These are phyloP conservation scores for Petroica traversi DNA, from an alignment of 2,113 vertebrate species.

Conservation along the genomic window DNA sequence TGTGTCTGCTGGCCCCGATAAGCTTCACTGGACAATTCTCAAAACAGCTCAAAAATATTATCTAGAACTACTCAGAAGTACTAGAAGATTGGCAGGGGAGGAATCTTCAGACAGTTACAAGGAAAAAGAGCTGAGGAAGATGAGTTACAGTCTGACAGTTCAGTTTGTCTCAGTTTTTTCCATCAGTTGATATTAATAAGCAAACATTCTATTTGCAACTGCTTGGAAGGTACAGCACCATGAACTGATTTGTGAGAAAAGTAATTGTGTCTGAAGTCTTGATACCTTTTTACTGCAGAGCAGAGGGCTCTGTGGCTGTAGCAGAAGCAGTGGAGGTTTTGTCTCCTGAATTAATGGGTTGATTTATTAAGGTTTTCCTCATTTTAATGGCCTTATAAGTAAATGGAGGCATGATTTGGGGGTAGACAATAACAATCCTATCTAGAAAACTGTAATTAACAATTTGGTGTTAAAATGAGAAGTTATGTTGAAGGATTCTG, in stretches of 20 bases:
- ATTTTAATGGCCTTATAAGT: background rate
- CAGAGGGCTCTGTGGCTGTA: background rate
- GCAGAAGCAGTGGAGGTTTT: background rate
- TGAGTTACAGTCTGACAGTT: background rate
- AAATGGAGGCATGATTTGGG: background rate
- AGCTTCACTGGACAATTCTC: background rate
- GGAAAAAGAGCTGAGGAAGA: background rate
- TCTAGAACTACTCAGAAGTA: background rate
- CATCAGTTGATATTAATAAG: background rate
- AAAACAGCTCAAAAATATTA: background rate
- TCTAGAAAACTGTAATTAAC: background rate
- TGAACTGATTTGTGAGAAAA: background rate
- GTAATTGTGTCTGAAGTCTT: background rate
- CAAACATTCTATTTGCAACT: background rate
- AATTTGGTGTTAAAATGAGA: background rate
- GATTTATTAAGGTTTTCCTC: background rate
- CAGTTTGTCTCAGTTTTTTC: background rate
- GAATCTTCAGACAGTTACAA: background rate
- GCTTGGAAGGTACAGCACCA: background rate
- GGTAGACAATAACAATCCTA: background rate
- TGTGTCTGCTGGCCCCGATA: background rate
- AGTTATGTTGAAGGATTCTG: background rate
- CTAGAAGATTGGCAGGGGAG: background rate
- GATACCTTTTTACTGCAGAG: background rate
- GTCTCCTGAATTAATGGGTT: background rate